Percentiles rank a stretch among this genome's conserved stretches.
These are phyloP conservation scores for Malacosoma neustria DNA, from an alignment of 2,888 invertebrate species.

Conservation along the genomic window DNA sequence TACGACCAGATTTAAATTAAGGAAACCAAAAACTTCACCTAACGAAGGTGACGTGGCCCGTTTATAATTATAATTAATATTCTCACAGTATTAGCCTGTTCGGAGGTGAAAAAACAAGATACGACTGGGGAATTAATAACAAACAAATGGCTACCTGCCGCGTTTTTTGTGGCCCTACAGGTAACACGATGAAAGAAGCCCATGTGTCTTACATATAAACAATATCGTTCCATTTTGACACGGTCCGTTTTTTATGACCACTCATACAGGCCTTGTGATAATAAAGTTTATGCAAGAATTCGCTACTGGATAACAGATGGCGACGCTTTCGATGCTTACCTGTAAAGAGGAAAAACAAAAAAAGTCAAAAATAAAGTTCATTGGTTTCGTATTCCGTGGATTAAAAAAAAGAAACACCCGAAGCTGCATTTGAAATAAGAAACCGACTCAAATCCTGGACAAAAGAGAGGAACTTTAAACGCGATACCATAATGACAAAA, in stretches of 20 bases:
- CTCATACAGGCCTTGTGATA: background rate
- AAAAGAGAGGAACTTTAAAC: slow-evolving; percentile 70
- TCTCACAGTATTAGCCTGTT: slow-evolving; percentile 71
- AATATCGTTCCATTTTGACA: slow-evolving; percentile 66
- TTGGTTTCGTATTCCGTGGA: slow-evolving; percentile 45
- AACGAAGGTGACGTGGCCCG: slow-evolving; percentile 63
- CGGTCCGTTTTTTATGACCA: slow-evolving; percentile 57
- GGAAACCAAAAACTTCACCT: slow-evolving; percentile 54
- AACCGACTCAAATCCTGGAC: slow-evolving; percentile 60
- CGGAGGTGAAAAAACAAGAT: slow-evolving; percentile 56
- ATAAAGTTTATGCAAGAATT: slow-evolving; percentile 7
- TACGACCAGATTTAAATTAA: slow-evolving; percentile 70
- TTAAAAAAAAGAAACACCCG: slow-evolving; percentile 44
- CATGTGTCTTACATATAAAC: slow-evolving; percentile 67
- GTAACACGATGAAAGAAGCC: slow-evolving; percentile 65
- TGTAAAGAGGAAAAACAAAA: slow-evolving; percentile 23
- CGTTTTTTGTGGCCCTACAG: slow-evolving; percentile 71
- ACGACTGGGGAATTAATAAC: slow-evolving; percentile 74
- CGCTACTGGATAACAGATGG: slow-evolving; percentile 59
- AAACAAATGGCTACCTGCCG: slow-evolving; percentile 75
- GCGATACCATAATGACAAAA: slow-evolving; percentile 74
- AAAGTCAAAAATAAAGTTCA: slow-evolving; percentile 6
- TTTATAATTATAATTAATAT: slow-evolving; percentile 75
- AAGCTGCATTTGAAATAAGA: slow-evolving; percentile 67
- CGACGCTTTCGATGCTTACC: slow-evolving; percentile 29